These are phyloP conservation scores for Steinernema feltiae DNA, from an alignment of 1,140 invertebrate species.

Conservation along the genomic window DNA sequence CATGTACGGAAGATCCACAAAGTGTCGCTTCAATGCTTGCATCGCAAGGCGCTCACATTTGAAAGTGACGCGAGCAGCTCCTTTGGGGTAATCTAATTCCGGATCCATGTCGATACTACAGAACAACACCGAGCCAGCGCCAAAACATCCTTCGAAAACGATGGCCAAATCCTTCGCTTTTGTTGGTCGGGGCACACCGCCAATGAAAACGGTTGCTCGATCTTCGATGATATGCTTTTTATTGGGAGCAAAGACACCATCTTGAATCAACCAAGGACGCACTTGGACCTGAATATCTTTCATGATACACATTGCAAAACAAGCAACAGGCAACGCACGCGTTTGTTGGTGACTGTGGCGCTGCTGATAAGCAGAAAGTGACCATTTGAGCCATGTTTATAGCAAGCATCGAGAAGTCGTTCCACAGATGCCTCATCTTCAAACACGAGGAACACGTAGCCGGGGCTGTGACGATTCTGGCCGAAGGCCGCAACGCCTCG, in stretches of 20 bases:
- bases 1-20: constrained; percentile 95
- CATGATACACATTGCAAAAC: not conserved
- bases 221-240: constrained; percentile 93
- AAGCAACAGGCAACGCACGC: constrained; percentile 62
- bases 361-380: constrained; percentile 94
- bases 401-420: constrained; percentile 89
- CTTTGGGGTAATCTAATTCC: constrained; percentile 98
- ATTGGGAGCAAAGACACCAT: constrained; percentile 95
- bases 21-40: constrained; percentile 92
- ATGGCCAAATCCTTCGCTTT: constrained; percentile 95
- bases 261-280: constrained; percentile 90
- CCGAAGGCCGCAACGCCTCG: constrained; percentile 1
- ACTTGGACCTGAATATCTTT: constrained; percentile 76
- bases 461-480: constrained; percentile 48
- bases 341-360: constrained; percentile 97
- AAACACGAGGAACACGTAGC: constrained; percentile 66
- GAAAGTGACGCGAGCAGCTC: constrained; percentile 94
- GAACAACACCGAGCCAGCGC: constrained; percentile 81
- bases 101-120: constrained; percentile 99
- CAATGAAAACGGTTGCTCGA: constrained; percentile 96
- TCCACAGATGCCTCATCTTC: constrained; percentile 96
- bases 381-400: constrained; percentile 91
- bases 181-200: constrained; percentile 91
- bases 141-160: constrained; percentile 97
- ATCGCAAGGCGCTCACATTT: constrained; percentile 98